These are phyloP conservation scores for Miichthys miiuy DNA, from an alignment of 2,797 vertebrate species.

Conservation along the genomic window DNA sequence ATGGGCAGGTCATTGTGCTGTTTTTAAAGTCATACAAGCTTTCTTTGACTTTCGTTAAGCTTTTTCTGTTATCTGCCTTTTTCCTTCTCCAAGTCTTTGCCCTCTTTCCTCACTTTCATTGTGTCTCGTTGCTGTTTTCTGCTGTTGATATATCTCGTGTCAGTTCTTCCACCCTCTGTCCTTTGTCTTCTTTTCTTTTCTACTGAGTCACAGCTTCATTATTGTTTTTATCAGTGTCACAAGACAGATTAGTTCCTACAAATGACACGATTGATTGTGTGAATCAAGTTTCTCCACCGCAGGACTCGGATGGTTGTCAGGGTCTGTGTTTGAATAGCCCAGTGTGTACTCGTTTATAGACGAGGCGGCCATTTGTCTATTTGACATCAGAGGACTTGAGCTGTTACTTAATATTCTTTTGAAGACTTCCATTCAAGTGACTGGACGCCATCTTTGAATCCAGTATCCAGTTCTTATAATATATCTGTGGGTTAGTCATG, in stretches of 20 bases:
- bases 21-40: conserved; percentile 7
- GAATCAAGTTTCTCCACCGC: conserved; percentile 14
- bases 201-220: conserved; percentile 48
- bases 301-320: conserved; percentile 16
- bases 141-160: conserved; percentile 51
- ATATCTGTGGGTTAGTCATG: neutral
- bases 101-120: conserved; percentile 7
- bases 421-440: neutral
- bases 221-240: conserved; percentile 58
- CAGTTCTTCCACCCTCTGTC: conserved; percentile 32
- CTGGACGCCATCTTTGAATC: neutral
- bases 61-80: neutral
- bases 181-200: conserved; percentile 43
- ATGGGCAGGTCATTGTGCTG: conserved; percentile 20
- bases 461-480: neutral
- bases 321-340: conserved; percentile 16
- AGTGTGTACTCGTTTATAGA: conserved; percentile 8
- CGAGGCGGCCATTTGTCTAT: neutral
- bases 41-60: conserved; percentile 1
- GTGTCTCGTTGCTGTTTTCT: conserved; percentile 28
- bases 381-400: conserved; percentile 19
- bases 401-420: conserved; percentile 2
- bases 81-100: neutral
- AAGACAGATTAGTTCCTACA: conserved; percentile 50
- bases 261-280: conserved; percentile 31